Evolutionary conservation across 2,888 invertebrate genomes (phyloP).

Genomic region (Lochmaea crataegi): DNA sequence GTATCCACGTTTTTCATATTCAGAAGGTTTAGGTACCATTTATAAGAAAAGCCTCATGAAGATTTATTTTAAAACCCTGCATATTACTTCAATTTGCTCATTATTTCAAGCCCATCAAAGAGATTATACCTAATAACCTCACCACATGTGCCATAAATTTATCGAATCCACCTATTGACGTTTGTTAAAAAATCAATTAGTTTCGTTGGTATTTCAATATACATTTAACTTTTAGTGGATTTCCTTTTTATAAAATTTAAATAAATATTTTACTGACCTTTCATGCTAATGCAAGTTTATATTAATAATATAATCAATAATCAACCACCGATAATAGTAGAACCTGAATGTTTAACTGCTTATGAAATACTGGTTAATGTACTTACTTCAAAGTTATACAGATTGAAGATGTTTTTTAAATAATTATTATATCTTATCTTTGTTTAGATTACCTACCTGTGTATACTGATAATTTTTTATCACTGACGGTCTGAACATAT

Average conservation of each 20-base stretch:
- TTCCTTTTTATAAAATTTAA: background rate
- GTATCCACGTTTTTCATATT: no score
- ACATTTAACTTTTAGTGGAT: background rate
- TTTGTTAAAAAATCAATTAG: no score
- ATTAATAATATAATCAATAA: background rate
- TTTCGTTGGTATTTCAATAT: no score
- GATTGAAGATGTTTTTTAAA: constrained; percentile 27
- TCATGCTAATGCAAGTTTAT: background rate
- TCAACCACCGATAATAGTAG: background rate
- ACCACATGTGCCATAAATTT: no score
- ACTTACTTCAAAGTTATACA: constrained; percentile 23
- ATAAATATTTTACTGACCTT: background rate
- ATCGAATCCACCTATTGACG: no score
- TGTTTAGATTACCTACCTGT: constrained; percentile 41
- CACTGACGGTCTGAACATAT: constrained; percentile 27
- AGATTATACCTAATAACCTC: no score
- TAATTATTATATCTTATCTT: constrained; percentile 36
- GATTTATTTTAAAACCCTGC: no score
- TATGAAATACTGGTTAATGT: constrained; percentile 27
- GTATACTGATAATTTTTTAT: constrained; percentile 35
- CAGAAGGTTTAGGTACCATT: no score
- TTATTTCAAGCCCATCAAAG: no score
- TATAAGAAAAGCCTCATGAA: no score
- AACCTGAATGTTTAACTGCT: constrained; percentile 18
- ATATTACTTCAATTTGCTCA: no score